Evolutionary conservation across 2,797 vertebrate genomes (phyloP).

Genomic region (Otolemur crassicaudatus): DNA sequence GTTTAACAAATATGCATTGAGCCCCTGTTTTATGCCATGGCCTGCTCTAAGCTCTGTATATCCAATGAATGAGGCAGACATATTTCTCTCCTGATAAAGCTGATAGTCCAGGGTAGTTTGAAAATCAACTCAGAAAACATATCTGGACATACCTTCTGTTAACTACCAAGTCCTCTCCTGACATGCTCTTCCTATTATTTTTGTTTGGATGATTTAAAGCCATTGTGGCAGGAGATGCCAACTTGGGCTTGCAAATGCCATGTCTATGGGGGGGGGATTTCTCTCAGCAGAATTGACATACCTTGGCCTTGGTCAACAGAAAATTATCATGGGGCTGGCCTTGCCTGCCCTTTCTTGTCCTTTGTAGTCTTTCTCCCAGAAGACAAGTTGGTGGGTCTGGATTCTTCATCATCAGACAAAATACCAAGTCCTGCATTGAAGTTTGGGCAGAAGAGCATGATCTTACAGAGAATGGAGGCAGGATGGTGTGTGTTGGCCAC

Average conservation of each 20-base stretch:
- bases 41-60: background rate
- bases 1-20: background rate
- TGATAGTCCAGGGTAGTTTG: background rate
- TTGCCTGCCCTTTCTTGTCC: no score
- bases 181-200: background rate
- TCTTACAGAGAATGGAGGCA: accelerated
- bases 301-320: background rate
- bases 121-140: background rate
- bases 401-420: background rate
- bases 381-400: background rate
- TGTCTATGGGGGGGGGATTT: background rate
- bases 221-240: background rate
- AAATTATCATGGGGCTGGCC: background rate
- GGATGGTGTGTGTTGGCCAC: background rate
- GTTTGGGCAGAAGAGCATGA: background rate
- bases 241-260: background rate
- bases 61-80: background rate
- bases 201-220: background rate
- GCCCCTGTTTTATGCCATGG: accelerated
- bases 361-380: background rate
- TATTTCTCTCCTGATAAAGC: background rate
- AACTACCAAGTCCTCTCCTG: background rate
- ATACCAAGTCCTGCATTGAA: background rate
- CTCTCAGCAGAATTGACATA: background rate
- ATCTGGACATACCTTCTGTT: background rate